Evolutionary conservation across 2,888 invertebrate species (phyloP).

Genomic region (Epinotia bilunana): DNA sequence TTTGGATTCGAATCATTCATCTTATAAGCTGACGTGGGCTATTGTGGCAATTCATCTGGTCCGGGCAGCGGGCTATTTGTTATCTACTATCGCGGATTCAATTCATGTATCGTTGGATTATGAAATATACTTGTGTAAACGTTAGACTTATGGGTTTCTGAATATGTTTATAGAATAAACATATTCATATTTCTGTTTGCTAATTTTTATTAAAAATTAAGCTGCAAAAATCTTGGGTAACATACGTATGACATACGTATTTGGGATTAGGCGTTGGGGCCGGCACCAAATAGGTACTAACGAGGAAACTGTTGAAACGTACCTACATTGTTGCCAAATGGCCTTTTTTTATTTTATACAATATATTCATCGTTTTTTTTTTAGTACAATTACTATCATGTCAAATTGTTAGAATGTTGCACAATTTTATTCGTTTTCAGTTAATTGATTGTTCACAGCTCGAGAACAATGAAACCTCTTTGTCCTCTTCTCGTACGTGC

Average conservation of each 20-base stretch:
- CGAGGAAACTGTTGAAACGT: too few species aligned
- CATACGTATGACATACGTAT: too few species aligned
- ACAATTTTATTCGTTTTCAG: slow-evolving; percentile 17
- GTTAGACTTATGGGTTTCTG: not conserved
- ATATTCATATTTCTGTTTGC: too few species aligned
- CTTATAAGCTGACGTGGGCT: slow-evolving; percentile 82
- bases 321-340: too few species aligned
- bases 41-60: slow-evolving; percentile 69
- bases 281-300: too few species aligned
- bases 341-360: too few species aligned
- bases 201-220: too few species aligned
- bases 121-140: not conserved
- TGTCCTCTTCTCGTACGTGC: slow-evolving; percentile 21
- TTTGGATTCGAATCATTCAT: slow-evolving; percentile 80
- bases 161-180: not conserved
- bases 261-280: too few species aligned
- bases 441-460: slow-evolving; percentile 28
- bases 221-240: too few species aligned
- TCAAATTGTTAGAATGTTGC: not conserved
- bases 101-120: not conserved
- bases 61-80: slow-evolving; percentile 56
- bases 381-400: not conserved
- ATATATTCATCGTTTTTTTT: not conserved
- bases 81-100: slow-evolving; percentile 47
- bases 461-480: slow-evolving; percentile 16